phyloP scores from a whole-genome alignment of 2,113 vertebrate genomes.

The Accipiter cooperii region DNA sequence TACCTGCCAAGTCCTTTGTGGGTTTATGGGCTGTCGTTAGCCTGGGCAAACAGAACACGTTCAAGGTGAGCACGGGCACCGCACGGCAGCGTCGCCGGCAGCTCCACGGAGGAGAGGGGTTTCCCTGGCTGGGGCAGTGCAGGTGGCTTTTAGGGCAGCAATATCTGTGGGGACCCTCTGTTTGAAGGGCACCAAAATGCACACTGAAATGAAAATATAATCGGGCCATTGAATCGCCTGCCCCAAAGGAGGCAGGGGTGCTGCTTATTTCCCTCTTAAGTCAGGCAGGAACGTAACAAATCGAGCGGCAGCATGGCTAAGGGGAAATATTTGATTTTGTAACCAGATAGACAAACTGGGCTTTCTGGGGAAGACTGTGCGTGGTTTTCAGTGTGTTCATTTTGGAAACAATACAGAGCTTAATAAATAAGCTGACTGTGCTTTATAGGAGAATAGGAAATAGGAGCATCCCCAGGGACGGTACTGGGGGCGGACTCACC shows the following conservation, averaged over 20 bases:
- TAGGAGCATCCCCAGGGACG: accelerated
- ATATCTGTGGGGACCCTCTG: not conserved
- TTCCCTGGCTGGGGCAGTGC: not conserved
- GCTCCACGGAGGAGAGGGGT: not conserved
- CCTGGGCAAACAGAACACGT: not conserved
- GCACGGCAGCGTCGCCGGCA: not conserved
- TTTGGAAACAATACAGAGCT: not conserved
- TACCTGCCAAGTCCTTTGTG: not conserved
- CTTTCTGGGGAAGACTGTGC: too few species aligned
- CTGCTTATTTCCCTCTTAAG: not conserved
- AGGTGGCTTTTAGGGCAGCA: not conserved
- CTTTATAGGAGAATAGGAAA: not conserved
- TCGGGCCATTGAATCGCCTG: not conserved
- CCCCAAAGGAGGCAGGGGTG: not conserved
- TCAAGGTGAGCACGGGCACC: not conserved
- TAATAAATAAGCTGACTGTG: not conserved
- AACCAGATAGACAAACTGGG: not conserved
- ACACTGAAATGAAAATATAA: accelerated
- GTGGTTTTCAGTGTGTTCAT: not conserved
- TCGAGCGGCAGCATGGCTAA: accelerated
- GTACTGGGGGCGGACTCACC: accelerated
- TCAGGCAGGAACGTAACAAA: not conserved
- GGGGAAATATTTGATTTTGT: too few species aligned
- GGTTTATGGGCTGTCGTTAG: not conserved
- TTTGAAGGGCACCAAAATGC: not conserved